Evolutionary conservation across 2,797 vertebrate genomes (phyloP), one percentile per base, ranked within the genome.

Genomic region (Psittacula derbiana): DNA sequence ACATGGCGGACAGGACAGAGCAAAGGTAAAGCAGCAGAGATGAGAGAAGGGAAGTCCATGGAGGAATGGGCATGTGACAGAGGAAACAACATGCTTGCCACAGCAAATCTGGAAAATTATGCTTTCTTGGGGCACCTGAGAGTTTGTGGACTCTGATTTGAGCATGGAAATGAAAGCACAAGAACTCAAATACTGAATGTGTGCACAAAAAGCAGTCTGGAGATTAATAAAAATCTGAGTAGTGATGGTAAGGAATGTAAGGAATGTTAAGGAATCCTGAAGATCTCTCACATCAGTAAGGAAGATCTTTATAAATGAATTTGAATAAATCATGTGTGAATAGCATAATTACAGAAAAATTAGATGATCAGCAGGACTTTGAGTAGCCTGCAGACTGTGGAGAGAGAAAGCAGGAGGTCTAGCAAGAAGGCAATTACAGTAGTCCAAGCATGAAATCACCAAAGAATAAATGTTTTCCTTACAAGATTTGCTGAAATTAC

Each of bases 401-500:
- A 70, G 36, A 53, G n/a, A 36, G 46, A 67, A 88, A 76, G 13
- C 46, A 82, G 50, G 46, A 49, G 28, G 27, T 70, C 67, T 57
- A 85, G 60, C 64, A 82, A 70, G 60, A 90, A 82, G 40, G 67
- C 74, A 81, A 62, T 73, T 88, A 50, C 50, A 8, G 28, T 43
- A 80, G 24, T 43, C 85, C 71, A 90, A 88, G 85, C 41, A 4
- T 94, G 81, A 95, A 95, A 85, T 85, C 24, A 16, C 85, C 72
- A 84, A 87, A 88, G 64, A 92, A 80, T 60, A 69, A 93, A 76
- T 49, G 25, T 40, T 75, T 93, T 88, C 9, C 67, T 74, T 80
- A 44, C 12, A 80, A 60, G n/a, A 87, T 89, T 60, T 89, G 78
- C 74, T 87, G 92, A 93, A 79, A 36, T 73, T 91, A 94, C 79